phyloP scores from a whole-genome alignment of 1,140 invertebrate genomes.

The Zaprionus capensis region DNA sequence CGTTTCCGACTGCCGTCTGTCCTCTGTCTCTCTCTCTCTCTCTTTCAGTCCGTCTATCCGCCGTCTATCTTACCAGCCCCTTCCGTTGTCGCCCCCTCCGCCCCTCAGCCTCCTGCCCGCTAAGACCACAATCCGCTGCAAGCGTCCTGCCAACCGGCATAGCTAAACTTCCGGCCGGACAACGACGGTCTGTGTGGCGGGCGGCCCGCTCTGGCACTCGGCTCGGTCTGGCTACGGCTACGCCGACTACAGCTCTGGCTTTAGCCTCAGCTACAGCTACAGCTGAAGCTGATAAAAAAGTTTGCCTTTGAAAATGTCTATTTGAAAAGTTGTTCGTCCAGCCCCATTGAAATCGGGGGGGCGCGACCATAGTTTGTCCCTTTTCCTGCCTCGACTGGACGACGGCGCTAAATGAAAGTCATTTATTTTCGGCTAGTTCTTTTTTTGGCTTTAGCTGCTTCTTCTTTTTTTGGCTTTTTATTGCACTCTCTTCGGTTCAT shows the following conservation, averaged over 20 bases:
- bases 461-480: constrained; percentile 33
- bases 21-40: neutral
- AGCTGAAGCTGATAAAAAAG: constrained; percentile 58
- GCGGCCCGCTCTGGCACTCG: neutral
- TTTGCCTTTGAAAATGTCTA: constrained; percentile 80
- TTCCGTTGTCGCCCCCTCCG: neutral
- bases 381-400: constrained; percentile 6
- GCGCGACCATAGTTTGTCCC: constrained; percentile 60
- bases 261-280: neutral
- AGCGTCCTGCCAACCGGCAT: constrained; percentile 51
- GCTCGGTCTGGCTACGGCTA: neutral
- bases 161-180: constrained; percentile 75
- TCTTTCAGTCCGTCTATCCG: neutral
- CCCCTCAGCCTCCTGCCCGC: neutral
- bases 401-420: constrained; percentile 70
- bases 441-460: neutral
- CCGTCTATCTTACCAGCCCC: constrained; percentile 5
- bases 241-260: neutral
- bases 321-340: constrained; percentile 70
- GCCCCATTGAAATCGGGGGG: constrained; percentile 30
- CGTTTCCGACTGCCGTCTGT: constrained; percentile 19
- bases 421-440: constrained; percentile 61
- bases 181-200: constrained; percentile 21
- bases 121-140: constrained; percentile 50
- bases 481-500: constrained; percentile 49